Base-by-base conservation (phyloP, 2,888 invertebrate genomes). In the Congeria kusceri region DNA sequence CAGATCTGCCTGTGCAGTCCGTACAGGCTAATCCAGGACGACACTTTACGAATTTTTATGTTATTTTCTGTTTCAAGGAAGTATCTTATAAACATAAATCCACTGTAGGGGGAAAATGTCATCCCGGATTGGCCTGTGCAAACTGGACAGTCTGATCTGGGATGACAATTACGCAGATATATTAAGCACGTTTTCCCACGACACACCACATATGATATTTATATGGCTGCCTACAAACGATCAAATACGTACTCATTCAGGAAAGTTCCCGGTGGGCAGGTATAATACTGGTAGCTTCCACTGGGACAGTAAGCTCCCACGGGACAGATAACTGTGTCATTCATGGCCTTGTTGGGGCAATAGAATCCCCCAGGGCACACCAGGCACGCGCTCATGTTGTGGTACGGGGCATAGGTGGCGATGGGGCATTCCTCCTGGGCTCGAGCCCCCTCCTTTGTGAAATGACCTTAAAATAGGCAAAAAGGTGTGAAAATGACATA, bases 251-350 rank as follows among this genome's bases (percentile, higher is more conserved):
- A 91, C 91, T 77, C 80, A 78, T 92, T 92, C 11, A 89, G 87
- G 86, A 79, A 92, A 32, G 91, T 91, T 66, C 92, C 92, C 0
- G 92, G 91, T 18, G 91, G 91, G 76, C 92, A 92, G 61, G 89
- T 88, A n/a, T 72, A 63, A 7, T 88, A 89, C 13, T 89, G 87
- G 29, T 87, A 86, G 67, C 88, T 92, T 15, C 89, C 91, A 62
- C 91, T 90, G 7, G 85, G 86, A 78, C 92, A 92, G 85, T 91
- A 92, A 32, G 86, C 82, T 18, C 92, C 92, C 0, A 89, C 88
- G 3, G 92, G 91, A 73, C 92, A 92, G 15, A 82, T 83, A 13
- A 87, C 78, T 32, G 86, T 88, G 70, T 89, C 83, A 28, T 87
- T 89, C 91, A 92, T 90, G 0, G 87, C 88, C 69, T 91, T 91